Conservation (phyloP, 2,797 vertebrate species). For the Premnoplex brunnescens region DNA sequence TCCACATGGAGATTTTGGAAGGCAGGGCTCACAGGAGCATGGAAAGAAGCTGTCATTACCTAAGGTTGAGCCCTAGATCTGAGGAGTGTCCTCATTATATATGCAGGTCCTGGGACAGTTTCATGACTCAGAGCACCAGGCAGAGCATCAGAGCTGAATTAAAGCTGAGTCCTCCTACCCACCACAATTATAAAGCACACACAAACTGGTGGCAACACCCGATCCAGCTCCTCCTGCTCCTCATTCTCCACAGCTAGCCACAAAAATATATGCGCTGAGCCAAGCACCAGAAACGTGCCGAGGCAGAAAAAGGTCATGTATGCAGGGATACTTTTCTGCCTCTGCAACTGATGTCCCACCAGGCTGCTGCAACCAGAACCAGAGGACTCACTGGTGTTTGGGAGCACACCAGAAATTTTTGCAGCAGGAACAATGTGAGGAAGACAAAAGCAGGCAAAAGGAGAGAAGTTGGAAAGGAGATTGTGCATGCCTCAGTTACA, state of each 20-base stretch:
- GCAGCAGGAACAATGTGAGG: background rate
- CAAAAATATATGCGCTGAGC: background rate
- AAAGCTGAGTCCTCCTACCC: background rate
- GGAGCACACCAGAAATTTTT: background rate
- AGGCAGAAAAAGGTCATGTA: background rate
- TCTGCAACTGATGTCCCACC: background rate
- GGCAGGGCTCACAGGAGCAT: background rate
- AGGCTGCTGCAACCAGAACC: background rate
- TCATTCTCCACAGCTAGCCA: background rate
- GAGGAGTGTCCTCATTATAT: background rate
- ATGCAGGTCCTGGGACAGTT: background rate
- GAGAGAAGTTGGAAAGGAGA: background rate
- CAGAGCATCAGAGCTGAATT: background rate
- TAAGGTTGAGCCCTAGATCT: background rate
- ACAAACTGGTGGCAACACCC: background rate
- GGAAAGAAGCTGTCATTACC: background rate
- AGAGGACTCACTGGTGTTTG: background rate
- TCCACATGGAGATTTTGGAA: background rate
- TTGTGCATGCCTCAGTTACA: rapidly evolving
- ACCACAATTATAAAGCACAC: background rate
- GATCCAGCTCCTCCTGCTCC: background rate
- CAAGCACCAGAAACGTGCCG: background rate
- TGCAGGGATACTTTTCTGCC: background rate
- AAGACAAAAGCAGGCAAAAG: background rate
- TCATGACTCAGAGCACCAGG: background rate